phyloP scores from a whole-genome alignment of 2,113 vertebrate species.

The Cynoglossus semilaevis region DNA sequence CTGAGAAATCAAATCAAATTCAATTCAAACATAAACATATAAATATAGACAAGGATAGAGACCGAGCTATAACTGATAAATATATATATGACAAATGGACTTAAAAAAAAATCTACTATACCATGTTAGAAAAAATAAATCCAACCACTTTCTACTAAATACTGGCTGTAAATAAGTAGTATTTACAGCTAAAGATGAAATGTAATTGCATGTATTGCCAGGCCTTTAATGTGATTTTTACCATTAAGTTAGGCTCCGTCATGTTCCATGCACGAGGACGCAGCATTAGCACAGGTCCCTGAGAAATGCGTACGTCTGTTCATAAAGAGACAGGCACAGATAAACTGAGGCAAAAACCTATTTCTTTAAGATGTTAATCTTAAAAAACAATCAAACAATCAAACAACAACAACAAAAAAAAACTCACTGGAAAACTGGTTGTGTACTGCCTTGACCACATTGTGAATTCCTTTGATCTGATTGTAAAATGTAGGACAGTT shows the following conservation, averaged over 20 bases:
- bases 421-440: constrained; percentile 69
- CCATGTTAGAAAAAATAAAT: too few relatives aligned
- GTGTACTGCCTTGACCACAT: constrained; percentile 70
- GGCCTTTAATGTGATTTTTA: constrained; percentile 29
- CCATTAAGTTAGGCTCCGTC: constrained; percentile 79
- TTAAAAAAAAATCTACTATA: too few relatives aligned
- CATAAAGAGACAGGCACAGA: not conserved
- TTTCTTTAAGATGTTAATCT: too few relatives aligned
- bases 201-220: too few relatives aligned
- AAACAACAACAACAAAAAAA: not conserved
- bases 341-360: not conserved
- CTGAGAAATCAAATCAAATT: constrained; percentile 49
- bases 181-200: too few relatives aligned
- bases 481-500: constrained; percentile 79
- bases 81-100: too few relatives aligned
- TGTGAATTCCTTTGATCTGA: constrained; percentile 80
- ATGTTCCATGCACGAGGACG: constrained; percentile 82
- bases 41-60: too few relatives aligned
- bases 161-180: too few relatives aligned
- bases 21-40: too few relatives aligned
- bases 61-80: too few relatives aligned
- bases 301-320: constrained; percentile 68
- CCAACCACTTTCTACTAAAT: too few relatives aligned
- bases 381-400: too few relatives aligned
- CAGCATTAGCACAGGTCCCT: constrained; percentile 79